phyloP scores from a whole-genome alignment of 1,140 invertebrate genomes.

The Himalopsyche phryganea region DNA sequence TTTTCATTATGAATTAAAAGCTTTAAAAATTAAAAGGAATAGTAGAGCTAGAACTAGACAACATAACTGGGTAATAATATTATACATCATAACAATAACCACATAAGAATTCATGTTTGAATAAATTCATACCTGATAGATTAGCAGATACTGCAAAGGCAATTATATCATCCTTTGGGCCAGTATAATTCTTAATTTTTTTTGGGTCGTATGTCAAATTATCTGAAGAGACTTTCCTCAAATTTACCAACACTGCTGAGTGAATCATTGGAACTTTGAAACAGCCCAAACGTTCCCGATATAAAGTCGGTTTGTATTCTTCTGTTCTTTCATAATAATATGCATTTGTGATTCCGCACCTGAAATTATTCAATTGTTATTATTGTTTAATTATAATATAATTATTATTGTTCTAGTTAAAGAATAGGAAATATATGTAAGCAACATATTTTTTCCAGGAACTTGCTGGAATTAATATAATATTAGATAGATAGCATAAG shows the following conservation, averaged over 20 bases:
- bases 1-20: too few relatives aligned
- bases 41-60: too few relatives aligned
- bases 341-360: slow-evolving; percentile 84
- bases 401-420: background rate
- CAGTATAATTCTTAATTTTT: slow-evolving; percentile 62
- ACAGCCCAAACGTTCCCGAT: slow-evolving; percentile 69
- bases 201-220: slow-evolving; percentile 72
- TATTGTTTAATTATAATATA: slow-evolving; percentile 73
- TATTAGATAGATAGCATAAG: background rate
- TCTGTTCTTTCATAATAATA: slow-evolving; percentile 88
- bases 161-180: slow-evolving; percentile 91
- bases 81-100: too few relatives aligned
- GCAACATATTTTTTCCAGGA: background rate
- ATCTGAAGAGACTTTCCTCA: slow-evolving; percentile 61
- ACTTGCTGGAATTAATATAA: background rate
- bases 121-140: slow-evolving; percentile 52
- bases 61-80: too few relatives aligned
- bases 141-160: slow-evolving; percentile 86
- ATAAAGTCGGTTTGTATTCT: slow-evolving; percentile 80
- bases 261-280: slow-evolving; percentile 91
- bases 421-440: background rate
- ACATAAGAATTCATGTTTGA: too few relatives aligned
- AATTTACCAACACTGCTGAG: slow-evolving; percentile 79
- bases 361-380: slow-evolving; percentile 70
- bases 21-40: too few relatives aligned